Evolutionary conservation across 2,113 vertebrate genomes (phyloP).

Genomic region (Chinchilla lanigera): DNA sequence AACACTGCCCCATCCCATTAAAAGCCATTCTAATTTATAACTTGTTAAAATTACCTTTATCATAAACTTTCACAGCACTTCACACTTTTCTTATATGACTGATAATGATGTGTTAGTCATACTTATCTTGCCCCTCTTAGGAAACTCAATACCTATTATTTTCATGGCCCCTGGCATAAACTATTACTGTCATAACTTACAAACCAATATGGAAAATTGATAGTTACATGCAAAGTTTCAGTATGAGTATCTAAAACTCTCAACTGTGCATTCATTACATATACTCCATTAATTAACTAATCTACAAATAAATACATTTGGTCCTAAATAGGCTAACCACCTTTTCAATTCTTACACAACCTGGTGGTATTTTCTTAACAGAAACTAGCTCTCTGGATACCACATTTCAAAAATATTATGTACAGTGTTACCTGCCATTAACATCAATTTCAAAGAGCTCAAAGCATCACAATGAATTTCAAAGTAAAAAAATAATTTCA

Average conservation of each 20-base stretch:
- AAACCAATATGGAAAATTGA: conserved; percentile 57
- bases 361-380: conserved; percentile 53
- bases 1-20: conserved; percentile 42
- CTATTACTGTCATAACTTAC: conserved; percentile 32
- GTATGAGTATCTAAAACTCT: conserved; percentile 47
- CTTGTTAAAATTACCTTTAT: conserved; percentile 58
- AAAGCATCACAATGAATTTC: conserved; percentile 55
- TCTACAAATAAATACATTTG: conserved; percentile 64
- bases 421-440: conserved; percentile 58
- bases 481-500: conserved; percentile 58
- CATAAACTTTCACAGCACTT: conserved; percentile 51
- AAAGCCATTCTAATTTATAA: conserved; percentile 39
- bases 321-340: conserved; percentile 61
- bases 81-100: conserved; percentile 23
- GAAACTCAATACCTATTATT: background rate
- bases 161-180: conserved; percentile 27
- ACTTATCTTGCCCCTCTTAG: conserved; percentile 14
- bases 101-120: background rate
- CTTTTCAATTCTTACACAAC: conserved; percentile 63
- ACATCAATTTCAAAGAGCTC: conserved; percentile 60
- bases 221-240: conserved; percentile 56
- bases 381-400: conserved; percentile 59
- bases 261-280: conserved; percentile 58
- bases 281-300: conserved; percentile 62
- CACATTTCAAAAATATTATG: conserved; percentile 69